Percentiles rank a stretch among this genome's conserved stretches.
phyloP scores from a whole-genome alignment of 2,797 vertebrate genomes.

The Rhodeus uyekii region DNA sequence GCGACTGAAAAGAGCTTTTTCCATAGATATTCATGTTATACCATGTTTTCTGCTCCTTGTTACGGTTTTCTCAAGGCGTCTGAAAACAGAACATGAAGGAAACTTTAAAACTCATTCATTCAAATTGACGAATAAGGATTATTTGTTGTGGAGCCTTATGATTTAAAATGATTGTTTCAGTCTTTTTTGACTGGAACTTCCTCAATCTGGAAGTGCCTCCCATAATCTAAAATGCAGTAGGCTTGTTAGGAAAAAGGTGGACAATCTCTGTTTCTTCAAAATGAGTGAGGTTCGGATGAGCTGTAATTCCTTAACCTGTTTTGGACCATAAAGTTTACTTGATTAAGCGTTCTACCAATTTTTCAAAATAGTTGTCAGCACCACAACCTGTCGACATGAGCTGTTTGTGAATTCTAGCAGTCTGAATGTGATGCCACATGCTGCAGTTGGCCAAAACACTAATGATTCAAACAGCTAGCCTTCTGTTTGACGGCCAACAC shows the following conservation, averaged over 20 bases:
- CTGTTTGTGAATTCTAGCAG: not conserved
- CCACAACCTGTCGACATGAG: not conserved
- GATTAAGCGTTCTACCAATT: conserved; percentile 21
- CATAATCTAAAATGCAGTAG: not conserved
- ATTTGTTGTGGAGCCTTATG: not conserved
- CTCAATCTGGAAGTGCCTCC: not conserved
- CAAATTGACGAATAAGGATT: not conserved
- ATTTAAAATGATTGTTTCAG: not conserved
- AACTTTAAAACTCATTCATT: not conserved
- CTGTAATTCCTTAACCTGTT: conserved; percentile 1
- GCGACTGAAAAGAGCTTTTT: not conserved
- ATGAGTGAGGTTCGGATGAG: not conserved
- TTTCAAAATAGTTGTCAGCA: conserved; percentile 9
- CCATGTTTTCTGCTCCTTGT: too few relatives aligned
- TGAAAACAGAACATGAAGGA: not conserved
- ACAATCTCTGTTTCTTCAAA: not conserved
- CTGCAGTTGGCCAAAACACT: not conserved
- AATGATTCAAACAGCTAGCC: not conserved
- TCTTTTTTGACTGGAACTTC: not conserved
- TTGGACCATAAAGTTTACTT: not conserved
- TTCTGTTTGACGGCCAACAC: not conserved
- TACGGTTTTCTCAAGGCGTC: not conserved
- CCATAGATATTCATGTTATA: not conserved
- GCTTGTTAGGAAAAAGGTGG: not conserved
- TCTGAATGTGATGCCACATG: not conserved